Base-by-base conservation (phyloP, 1,140 invertebrate genomes). In the Diorhabda elongata region DNA sequence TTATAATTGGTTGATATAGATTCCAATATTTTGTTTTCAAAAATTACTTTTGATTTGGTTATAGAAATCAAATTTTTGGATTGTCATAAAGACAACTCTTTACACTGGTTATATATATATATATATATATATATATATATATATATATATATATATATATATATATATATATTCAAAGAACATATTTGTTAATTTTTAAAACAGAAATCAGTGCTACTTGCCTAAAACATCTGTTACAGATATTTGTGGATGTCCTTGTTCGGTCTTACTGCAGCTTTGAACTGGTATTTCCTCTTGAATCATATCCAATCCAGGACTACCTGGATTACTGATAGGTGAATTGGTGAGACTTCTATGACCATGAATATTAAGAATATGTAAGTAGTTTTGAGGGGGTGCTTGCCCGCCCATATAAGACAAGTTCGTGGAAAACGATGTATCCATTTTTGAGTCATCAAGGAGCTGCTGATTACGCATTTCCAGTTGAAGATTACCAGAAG, bases 161-260 rank as follows among this genome's bases (percentile, higher is more conserved):
- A 26, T 26, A 26, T 26, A 26, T 26, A 26, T 26, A 26, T 1
- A 26, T 26, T 26, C 26, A 26, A 26, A 26, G 26, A 26, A 26
- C 26, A 26, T 26, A 26, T 26, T 26, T 26, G 26, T 26, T 26
- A 26, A 26, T 26, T 26, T 26, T 26, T 26, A 26, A 26, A 26
- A 26, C 26, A 26, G 26, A 26, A 26, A 52, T 52, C 6, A 52
- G 2, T n/a, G 47, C 6, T 5, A 66, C 72, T 69, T 68, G 76
- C 92, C 92, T 47, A 91, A 83, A 68, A 93, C 93, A 79, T 97
- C 95, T 1, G 94, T 96, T 3, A 96, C 86, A 73, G 92, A 95
- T 71, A 97, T 97, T 81, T 95, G 93, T 1, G 95, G 94, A 76
- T 89, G 85, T 9, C 64, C 77, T 70, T 3, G 75, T 78, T 74